phyloP scores from a whole-genome alignment of 2,113 vertebrate species.

The Tringa solitaria region DNA sequence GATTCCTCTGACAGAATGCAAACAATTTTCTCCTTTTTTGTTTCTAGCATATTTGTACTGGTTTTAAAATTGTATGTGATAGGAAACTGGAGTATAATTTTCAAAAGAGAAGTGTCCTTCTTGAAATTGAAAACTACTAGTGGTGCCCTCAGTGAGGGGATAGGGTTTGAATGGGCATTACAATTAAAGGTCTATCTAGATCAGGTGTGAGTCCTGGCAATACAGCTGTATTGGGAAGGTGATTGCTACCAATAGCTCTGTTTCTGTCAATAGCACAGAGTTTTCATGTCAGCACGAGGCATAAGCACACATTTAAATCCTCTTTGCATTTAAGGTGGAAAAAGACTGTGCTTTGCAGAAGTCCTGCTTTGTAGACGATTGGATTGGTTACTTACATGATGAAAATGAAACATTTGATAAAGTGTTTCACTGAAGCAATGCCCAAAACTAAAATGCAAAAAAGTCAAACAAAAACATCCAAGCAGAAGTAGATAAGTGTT shows the following conservation, averaged over 20 bases:
- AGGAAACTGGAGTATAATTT: not conserved
- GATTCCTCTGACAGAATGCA: not conserved
- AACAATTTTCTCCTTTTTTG: not conserved
- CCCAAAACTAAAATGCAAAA: not conserved
- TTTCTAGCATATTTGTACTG: not conserved
- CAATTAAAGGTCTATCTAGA: not conserved
- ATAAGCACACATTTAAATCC: not conserved
- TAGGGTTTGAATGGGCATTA: not conserved
- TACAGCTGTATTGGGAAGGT: not conserved
- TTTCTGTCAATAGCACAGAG: not conserved
- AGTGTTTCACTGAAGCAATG: not conserved
- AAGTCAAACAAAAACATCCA: not conserved
- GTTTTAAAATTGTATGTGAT: not conserved
- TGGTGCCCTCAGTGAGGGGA: not conserved
- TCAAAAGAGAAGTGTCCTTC: not conserved
- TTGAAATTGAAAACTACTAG: not conserved
- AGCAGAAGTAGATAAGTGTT: not conserved
- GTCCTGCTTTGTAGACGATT: not conserved
- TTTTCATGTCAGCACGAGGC: not conserved
- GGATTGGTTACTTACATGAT: accelerated
- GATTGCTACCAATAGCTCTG: not conserved
- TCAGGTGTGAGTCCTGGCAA: not conserved
- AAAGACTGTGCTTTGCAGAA: not conserved
- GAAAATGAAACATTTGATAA: not conserved
- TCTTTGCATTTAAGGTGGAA: not conserved